These are phyloP conservation scores for Girardinichthys multiradiatus DNA, from an alignment of 2,113 vertebrate species.

Conservation along the genomic window DNA sequence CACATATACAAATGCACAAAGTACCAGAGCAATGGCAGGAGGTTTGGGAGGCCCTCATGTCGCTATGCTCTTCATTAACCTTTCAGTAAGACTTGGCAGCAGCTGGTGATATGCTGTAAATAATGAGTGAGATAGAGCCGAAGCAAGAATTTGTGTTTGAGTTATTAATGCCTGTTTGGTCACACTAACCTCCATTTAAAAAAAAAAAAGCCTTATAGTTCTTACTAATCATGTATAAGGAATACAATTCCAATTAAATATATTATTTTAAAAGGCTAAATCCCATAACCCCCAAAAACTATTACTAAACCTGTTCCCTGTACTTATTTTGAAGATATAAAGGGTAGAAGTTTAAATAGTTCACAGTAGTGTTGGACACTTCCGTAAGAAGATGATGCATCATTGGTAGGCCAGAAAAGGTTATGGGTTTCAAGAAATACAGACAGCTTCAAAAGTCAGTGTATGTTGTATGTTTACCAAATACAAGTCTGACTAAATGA, in stretches of 20 bases:
- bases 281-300: too few species aligned
- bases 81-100: slow-evolving; percentile 60
- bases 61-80: slow-evolving; percentile 70
- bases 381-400: not conserved
- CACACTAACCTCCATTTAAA: slow-evolving; percentile 12
- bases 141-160: slow-evolving; percentile 33
- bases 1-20: slow-evolving; percentile 14
- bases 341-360: too few species aligned
- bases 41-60: slow-evolving; percentile 50
- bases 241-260: slow-evolving; percentile 44
- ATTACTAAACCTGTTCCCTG: too few species aligned
- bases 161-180: slow-evolving; percentile 67
- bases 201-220: slow-evolving; percentile 37
- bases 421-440: not conserved
- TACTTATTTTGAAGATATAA: too few species aligned
- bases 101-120: slow-evolving; percentile 63
- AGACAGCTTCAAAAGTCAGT: not conserved
- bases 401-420: not conserved
- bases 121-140: slow-evolving; percentile 56
- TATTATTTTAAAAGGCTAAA: not conserved
- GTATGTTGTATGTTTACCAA: not conserved
- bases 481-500: too few species aligned
- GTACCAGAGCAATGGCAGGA: slow-evolving; percentile 38
- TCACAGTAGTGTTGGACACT: too few species aligned
- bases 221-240: slow-evolving; percentile 13